A percentile compares a stretch with the other conserved stretches of the same genome.
Conservation (phyloP, 2,797 vertebrate species). For the Ctenopoma multispine region DNA sequence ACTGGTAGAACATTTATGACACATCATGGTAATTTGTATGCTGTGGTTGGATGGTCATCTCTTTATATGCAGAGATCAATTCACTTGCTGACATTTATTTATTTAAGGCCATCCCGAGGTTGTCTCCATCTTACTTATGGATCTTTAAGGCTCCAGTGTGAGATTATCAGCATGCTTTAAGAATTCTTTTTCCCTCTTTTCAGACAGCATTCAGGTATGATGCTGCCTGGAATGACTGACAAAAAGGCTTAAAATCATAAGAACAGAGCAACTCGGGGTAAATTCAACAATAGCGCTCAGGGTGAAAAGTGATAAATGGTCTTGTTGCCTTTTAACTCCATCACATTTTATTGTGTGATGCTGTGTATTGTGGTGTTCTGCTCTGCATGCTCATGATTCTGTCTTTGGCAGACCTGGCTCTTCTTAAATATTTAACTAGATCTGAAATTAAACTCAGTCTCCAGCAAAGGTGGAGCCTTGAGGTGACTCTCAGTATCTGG, state of each 20-base stretch:
- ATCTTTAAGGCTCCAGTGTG: conserved; percentile 25
- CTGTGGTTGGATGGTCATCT: conserved; percentile 34
- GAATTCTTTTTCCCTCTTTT: not conserved
- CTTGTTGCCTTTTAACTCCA: not conserved
- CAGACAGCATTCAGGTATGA: not conserved
- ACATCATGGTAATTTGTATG: conserved; percentile 42
- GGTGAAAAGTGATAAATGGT: not conserved
- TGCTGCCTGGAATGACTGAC: not conserved
- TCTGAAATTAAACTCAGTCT: conserved; percentile 35
- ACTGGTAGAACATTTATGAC: conserved; percentile 19
- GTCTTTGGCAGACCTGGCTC: not conserved
- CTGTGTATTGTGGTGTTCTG: not conserved
- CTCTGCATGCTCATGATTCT: not conserved
- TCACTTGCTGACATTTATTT: conserved; percentile 53
- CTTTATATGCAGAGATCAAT: conserved; percentile 50
- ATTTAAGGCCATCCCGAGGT: conserved; percentile 32
- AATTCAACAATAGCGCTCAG: not conserved
- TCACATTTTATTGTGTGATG: not conserved
- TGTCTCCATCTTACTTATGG: conserved; percentile 27
- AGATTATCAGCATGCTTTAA: conserved; percentile 12
- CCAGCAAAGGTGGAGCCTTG: conserved; percentile 22
- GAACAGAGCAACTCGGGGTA: not conserved
- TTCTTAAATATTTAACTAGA: conserved; percentile 46
- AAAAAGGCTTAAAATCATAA: not conserved
- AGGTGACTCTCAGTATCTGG: conserved; percentile 19